These are phyloP conservation scores for Tyrophagus putrescentiae DNA, from an alignment of 1,140 invertebrate genomes.

Conservation along the genomic window DNA sequence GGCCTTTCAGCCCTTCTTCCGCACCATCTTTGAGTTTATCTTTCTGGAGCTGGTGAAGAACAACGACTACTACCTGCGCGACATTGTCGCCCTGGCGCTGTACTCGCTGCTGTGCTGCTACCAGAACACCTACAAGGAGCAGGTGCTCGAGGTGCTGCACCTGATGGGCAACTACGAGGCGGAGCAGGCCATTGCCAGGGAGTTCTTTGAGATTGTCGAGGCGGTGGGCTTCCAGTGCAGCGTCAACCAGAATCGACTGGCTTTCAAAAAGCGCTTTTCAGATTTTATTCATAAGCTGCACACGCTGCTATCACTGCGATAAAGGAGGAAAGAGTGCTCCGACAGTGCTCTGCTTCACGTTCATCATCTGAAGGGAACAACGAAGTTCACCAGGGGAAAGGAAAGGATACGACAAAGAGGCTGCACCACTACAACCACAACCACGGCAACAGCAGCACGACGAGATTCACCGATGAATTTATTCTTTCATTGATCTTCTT, in stretches of 20 bases:
- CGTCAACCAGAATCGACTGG: not conserved
- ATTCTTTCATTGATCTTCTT: too few species aligned
- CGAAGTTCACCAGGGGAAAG: too few species aligned
- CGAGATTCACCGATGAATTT: too few species aligned
- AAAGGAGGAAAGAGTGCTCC: too few species aligned
- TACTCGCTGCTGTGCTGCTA: slow-evolving; percentile 15
- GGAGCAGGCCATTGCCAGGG: not conserved
- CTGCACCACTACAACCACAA: too few species aligned
- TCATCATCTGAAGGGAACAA: too few species aligned
- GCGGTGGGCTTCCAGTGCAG: not conserved
- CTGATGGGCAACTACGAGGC: not conserved
- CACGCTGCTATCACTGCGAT: slow-evolving; percentile 6
- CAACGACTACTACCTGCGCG: slow-evolving; percentile 16
- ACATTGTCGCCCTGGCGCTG: slow-evolving; percentile 14
- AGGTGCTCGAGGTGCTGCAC: not conserved
- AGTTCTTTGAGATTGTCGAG: not conserved
- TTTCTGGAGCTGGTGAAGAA: slow-evolving; percentile 2
- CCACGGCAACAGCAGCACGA: too few species aligned
- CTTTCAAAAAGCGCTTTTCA: slow-evolving; percentile 6
- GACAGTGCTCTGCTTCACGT: too few species aligned
- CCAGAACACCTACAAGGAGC: not conserved
- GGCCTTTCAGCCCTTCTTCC: slow-evolving; percentile 2
- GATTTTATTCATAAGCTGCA: slow-evolving; percentile 12
- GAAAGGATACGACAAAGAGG: too few species aligned
- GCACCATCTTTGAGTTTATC: slow-evolving; percentile 18